Conservation (phyloP, 2,797 vertebrate genomes). For the Enteromius viviparus region DNA sequence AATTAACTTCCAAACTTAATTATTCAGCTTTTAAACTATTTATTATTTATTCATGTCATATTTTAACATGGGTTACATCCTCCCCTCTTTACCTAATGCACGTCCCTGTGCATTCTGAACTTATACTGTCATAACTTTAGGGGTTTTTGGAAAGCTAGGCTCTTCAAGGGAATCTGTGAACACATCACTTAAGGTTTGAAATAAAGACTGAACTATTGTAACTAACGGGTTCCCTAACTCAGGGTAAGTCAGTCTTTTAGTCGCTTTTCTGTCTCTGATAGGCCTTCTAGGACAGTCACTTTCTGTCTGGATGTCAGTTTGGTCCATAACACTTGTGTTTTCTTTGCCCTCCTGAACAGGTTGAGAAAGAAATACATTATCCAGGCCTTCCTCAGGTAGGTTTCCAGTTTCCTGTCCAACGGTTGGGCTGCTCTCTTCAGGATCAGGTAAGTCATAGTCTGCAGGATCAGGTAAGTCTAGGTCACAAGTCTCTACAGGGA, state of each 20-base stretch:
- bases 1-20: too few relatives aligned
- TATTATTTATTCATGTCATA: background rate
- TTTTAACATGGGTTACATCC: background rate
- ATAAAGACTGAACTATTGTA: background rate
- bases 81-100: constrained; percentile 1
- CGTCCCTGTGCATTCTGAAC: background rate
- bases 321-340: background rate
- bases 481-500: background rate
- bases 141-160: background rate
- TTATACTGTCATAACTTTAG: background rate
- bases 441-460: background rate
- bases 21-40: too few relatives aligned
- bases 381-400: background rate
- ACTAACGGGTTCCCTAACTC: background rate
- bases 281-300: background rate
- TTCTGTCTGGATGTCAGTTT: background rate
- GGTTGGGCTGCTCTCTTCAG: background rate
- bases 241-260: background rate
- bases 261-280: background rate
- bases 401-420: background rate
- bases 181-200: background rate
- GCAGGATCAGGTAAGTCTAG: background rate
- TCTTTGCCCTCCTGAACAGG: background rate
- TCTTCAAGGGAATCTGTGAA: background rate
- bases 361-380: background rate